Evolutionary conservation across 2,113 vertebrate genomes (phyloP).

Genomic region (Dromas ardeola): DNA sequence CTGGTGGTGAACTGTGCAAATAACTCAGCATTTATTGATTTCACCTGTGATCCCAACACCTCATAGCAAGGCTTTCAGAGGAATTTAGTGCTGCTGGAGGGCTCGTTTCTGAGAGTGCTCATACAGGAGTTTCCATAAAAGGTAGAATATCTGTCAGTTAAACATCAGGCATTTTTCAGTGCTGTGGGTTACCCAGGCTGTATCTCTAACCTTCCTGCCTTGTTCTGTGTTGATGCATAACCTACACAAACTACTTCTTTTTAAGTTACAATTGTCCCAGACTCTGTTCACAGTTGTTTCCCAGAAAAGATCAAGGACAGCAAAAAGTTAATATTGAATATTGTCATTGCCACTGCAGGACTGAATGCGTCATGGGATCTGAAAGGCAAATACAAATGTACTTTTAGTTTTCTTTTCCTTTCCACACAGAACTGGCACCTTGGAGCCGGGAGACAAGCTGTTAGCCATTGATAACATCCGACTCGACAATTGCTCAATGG

Average conservation of each 20-base stretch:
- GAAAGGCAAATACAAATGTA: constrained; percentile 37
- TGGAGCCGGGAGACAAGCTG: constrained; percentile 95
- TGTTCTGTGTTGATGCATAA: background rate
- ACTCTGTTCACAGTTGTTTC: background rate
- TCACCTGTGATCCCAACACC: background rate
- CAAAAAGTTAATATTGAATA: constrained; percentile 20
- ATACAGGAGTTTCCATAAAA: background rate
- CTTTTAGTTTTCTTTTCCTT: background rate
- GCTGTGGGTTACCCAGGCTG: background rate
- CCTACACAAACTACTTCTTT: background rate
- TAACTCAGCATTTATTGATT: constrained; percentile 10
- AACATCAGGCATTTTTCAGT: background rate
- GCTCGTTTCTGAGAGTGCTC: background rate
- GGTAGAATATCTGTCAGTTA: background rate
- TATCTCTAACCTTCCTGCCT: background rate
- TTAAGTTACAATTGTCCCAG: background rate
- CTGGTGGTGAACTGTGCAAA: background rate
- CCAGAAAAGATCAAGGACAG: background rate
- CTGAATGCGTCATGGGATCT: background rate
- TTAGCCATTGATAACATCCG: constrained; percentile 95
- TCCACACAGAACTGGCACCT: constrained; percentile 87
- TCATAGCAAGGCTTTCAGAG: background rate
- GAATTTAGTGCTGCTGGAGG: background rate
- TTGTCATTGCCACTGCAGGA: background rate
- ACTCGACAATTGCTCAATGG: constrained; percentile 92